Conservation (phyloP, 2,113 vertebrate species). For the Cyprinus carpio region DNA sequence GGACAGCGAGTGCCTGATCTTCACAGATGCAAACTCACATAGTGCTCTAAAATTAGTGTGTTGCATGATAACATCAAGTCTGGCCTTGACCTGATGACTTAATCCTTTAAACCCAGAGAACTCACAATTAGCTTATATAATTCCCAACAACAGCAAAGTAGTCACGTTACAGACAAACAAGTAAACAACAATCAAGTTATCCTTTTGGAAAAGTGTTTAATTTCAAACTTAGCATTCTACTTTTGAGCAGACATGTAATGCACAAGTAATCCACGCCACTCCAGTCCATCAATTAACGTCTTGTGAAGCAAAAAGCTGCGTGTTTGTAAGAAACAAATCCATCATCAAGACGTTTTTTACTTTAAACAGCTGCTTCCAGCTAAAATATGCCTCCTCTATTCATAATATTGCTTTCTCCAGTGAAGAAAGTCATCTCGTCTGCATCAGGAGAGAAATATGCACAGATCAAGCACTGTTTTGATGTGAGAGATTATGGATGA, state of each 20-base stretch:
- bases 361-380: too few relatives aligned
- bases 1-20: not conserved
- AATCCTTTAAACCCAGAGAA: not conserved
- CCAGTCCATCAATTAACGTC: too few relatives aligned
- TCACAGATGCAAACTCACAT: not conserved
- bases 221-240: not conserved
- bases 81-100: not conserved
- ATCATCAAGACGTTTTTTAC: too few relatives aligned
- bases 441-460: too few relatives aligned
- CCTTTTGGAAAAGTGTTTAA: not conserved
- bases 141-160: not conserved
- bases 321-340: too few relatives aligned
- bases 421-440: too few relatives aligned
- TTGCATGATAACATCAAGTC: not conserved
- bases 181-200: not conserved
- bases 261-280: not conserved
- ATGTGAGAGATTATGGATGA: too few relatives aligned
- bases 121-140: not conserved
- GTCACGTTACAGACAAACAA: too few relatives aligned
- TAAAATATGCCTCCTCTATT: too few relatives aligned
- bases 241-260: not conserved
- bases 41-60: not conserved
- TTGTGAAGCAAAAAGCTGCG: too few relatives aligned
- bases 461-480: too few relatives aligned
- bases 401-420: too few relatives aligned